Percentiles rank a stretch among this genome's conserved stretches.
Evolutionary conservation across 2,888 invertebrate species (phyloP).

Genomic region (Malachius bipustulatus): DNA sequence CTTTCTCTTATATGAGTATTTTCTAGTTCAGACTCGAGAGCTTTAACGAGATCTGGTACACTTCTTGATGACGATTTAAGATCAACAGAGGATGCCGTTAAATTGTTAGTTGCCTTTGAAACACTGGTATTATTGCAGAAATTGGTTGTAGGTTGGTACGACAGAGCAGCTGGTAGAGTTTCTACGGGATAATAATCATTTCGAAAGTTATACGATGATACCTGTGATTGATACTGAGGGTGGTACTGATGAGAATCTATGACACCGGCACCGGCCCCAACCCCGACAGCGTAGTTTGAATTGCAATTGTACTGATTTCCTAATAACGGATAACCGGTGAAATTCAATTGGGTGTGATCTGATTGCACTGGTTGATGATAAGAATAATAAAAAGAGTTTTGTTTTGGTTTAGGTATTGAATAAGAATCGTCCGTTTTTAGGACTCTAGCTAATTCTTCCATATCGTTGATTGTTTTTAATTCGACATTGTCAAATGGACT

Average conservation of each 20-base stretch:
- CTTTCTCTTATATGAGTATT: constrained; percentile 28
- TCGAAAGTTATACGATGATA: too few relatives aligned
- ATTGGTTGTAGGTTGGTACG: background rate
- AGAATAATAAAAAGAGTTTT: constrained; percentile 14
- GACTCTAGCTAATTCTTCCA: constrained; percentile 80
- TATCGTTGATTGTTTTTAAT: constrained; percentile 82
- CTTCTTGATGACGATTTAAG: constrained; percentile 19
- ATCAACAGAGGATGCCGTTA: constrained; percentile 7
- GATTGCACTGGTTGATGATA: constrained; percentile 9
- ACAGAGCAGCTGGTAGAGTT: constrained; percentile 10
- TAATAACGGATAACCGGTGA: constrained; percentile 21
- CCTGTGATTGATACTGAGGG: too few relatives aligned
- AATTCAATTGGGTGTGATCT: constrained; percentile 14
- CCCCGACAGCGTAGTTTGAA: background rate
- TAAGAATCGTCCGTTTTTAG: constrained; percentile 34
- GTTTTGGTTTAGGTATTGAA: constrained; percentile 12
- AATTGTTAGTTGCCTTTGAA: constrained; percentile 3
- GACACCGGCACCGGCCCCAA: constrained; percentile 16
- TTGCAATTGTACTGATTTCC: constrained; percentile 15
- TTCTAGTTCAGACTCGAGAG: constrained; percentile 55
- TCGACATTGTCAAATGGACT: constrained; percentile 91
- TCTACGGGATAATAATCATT: constrained; percentile 17
- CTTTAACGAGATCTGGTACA: constrained; percentile 64
- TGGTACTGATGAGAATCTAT: too few relatives aligned
- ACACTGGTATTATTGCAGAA: constrained; percentile 7